Percentiles rank a stretch among this genome's conserved stretches.
These are phyloP conservation scores for Luehdorfia chinensis DNA, from an alignment of 1,140 invertebrate species.

Conservation along the genomic window DNA sequence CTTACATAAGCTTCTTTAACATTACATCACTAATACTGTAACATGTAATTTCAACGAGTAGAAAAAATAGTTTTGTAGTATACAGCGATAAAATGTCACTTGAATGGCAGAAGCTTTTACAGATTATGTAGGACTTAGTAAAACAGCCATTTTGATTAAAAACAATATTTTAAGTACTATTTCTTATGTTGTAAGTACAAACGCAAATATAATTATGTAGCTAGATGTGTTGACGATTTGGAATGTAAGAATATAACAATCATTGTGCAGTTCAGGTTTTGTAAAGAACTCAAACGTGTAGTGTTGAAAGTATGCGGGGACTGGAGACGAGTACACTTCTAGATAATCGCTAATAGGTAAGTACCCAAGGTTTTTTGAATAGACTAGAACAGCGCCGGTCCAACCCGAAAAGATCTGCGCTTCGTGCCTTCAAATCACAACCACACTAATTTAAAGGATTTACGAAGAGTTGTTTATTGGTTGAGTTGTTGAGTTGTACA, in stretches of 20 bases:
- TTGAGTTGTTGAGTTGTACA: no score
- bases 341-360: no score
- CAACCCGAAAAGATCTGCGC: no score
- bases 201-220: not conserved
- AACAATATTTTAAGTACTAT: constrained; percentile 9
- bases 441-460: no score
- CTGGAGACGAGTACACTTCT: no score
- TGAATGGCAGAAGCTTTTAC: not conserved
- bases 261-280: not conserved
- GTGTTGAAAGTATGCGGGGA: no score
- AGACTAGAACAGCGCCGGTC: no score
- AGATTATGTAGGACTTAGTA: no score
- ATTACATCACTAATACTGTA: not conserved
- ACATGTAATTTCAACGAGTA: constrained; percentile 7
- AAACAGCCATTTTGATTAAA: no score
- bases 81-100: not conserved
- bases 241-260: constrained; percentile 13
- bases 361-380: no score
- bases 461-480: no score
- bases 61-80: constrained; percentile 8
- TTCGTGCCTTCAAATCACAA: no score
- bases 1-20: constrained; percentile 3
- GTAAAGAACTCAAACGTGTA: not conserved
- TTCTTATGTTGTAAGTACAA: constrained; percentile 11
- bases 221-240: not conserved